phyloP scores from a whole-genome alignment of 2,113 vertebrate species.

The Amblyornis subalaris region DNA sequence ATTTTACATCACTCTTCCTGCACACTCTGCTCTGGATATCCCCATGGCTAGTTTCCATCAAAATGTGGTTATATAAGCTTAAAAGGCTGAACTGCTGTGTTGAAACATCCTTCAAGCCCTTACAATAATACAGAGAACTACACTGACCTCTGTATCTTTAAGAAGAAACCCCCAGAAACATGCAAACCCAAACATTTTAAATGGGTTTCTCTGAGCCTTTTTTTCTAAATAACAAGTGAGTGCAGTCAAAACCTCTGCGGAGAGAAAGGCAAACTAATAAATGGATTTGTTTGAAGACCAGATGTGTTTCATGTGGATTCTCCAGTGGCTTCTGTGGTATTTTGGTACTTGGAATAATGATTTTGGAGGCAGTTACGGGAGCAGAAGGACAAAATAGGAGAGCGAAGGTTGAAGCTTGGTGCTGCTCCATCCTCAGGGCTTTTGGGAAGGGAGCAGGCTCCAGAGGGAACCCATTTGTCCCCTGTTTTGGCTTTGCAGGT shows the following conservation, averaged over 20 bases:
- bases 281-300: slow-evolving; percentile 46
- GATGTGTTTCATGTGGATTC: slow-evolving; percentile 51
- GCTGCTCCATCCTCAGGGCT: not conserved
- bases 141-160: not conserved
- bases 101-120: not conserved
- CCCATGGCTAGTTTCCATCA: not conserved
- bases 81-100: not conserved
- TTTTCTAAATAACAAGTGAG: not conserved
- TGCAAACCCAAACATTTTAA: not conserved
- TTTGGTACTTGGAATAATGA: slow-evolving; percentile 37
- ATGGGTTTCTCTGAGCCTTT: not conserved
- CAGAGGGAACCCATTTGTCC: not conserved
- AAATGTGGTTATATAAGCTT: not conserved
- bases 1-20: not conserved
- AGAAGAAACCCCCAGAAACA: not conserved
- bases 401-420: not conserved
- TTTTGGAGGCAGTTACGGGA: not conserved
- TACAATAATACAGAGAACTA: not conserved
- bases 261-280: slow-evolving; percentile 49
- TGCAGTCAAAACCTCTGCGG: not conserved
- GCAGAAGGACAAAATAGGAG: not conserved
- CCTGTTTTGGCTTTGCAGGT: not conserved
- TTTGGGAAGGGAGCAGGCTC: not conserved
- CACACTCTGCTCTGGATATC: not conserved
- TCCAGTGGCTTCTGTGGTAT: slow-evolving; percentile 60